Conservation (phyloP, 2,888 invertebrate species). For the Polydrusus tereticollis region DNA sequence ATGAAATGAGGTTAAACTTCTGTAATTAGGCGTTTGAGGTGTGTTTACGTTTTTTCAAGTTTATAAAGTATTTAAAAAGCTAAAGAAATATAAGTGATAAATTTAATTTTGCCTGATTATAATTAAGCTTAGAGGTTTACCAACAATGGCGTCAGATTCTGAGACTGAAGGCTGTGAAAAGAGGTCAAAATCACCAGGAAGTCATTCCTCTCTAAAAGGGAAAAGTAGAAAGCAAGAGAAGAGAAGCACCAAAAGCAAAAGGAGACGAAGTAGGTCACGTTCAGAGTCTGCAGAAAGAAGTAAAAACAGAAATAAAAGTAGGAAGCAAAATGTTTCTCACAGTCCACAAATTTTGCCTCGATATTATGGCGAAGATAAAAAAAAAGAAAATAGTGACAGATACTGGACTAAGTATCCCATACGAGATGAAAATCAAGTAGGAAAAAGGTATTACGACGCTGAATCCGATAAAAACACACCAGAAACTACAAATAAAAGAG, state of each 20-base stretch:
- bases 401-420: slow-evolving; percentile 66
- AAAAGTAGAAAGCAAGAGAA: slow-evolving; percentile 15
- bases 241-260: slow-evolving; percentile 41
- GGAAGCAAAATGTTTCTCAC: slow-evolving; percentile 20
- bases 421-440: slow-evolving; percentile 61
- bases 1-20: too few relatives aligned
- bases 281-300: slow-evolving; percentile 50
- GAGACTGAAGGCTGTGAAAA: slow-evolving; percentile 47
- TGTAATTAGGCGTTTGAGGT: too few relatives aligned
- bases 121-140: neutral
- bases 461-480: slow-evolving; percentile 13
- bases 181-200: slow-evolving; percentile 47
- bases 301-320: slow-evolving; percentile 30
- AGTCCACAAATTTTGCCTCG: slow-evolving; percentile 45
- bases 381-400: slow-evolving; percentile 61
- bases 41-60: too few relatives aligned
- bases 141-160: slow-evolving; percentile 50
- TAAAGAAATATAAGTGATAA: too few relatives aligned
- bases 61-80: too few relatives aligned
- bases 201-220: slow-evolving; percentile 30
- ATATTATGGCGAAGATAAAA: slow-evolving; percentile 63
- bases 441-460: slow-evolving; percentile 55
- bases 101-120: too few relatives aligned
- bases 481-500: slow-evolving; percentile 34
- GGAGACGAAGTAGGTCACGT: slow-evolving; percentile 49